These are phyloP conservation scores for Dynastes maya DNA, from an alignment of 2,888 invertebrate species.

Conservation along the genomic window DNA sequence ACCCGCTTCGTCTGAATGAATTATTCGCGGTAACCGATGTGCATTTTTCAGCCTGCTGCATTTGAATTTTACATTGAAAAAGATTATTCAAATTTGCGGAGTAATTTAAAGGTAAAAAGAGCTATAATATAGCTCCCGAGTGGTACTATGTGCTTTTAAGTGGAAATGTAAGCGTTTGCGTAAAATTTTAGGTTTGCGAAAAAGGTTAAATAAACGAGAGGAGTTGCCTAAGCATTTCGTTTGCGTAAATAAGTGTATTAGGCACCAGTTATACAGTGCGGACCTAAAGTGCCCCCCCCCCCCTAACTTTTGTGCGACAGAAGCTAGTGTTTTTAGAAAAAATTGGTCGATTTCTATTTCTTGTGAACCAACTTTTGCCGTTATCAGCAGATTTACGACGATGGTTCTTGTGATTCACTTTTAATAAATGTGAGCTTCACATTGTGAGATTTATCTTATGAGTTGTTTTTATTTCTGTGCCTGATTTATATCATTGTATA, in stretches of 20 bases:
- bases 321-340: too few species aligned
- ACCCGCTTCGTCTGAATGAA: neutral
- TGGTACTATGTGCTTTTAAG: neutral
- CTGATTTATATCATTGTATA: too few species aligned
- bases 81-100: slow-evolving; percentile 28
- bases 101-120: slow-evolving; percentile 9
- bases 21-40: neutral
- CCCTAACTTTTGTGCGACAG: too few species aligned
- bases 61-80: slow-evolving; percentile 31
- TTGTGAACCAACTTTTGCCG: too few species aligned
- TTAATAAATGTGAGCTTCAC: too few species aligned
- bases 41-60: neutral
- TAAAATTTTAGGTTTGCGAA: slow-evolving; percentile 6
- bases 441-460: too few species aligned
- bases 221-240: neutral
- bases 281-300: too few species aligned
- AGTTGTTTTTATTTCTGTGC: too few species aligned
- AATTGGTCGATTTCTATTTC: too few species aligned
- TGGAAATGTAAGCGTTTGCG: neutral
- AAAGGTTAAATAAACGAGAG: slow-evolving; percentile 3
- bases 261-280: too few species aligned
- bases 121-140: neutral
- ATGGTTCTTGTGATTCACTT: too few species aligned
- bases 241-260: neutral
- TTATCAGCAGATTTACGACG: too few species aligned